Conservation (phyloP, 2,797 vertebrate species). For the Spinus olivaceus region DNA sequence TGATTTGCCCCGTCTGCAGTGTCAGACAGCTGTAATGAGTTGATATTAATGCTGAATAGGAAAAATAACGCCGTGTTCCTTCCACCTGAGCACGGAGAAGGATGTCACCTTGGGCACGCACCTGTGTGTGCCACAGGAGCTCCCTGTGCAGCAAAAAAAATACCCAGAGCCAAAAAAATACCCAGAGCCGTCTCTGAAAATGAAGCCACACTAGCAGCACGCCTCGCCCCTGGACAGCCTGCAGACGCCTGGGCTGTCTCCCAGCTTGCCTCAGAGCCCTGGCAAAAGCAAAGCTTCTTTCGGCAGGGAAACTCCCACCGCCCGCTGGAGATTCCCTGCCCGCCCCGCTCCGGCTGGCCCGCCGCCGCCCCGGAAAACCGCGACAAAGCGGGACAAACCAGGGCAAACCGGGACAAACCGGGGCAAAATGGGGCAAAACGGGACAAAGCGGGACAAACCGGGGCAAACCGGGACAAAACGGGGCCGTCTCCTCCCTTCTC, state of each 20-base stretch:
- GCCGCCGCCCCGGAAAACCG: background rate
- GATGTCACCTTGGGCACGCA: background rate
- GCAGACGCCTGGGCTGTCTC: background rate
- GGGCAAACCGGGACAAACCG: fast-evolving
- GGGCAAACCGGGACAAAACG: too few relatives aligned
- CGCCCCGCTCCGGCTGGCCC: background rate
- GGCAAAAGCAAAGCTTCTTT: background rate
- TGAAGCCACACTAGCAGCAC: fast-evolving
- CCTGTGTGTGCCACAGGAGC: background rate
- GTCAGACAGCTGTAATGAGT: slow-evolving; percentile 1
- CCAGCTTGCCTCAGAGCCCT: background rate
- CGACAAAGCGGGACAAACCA: too few relatives aligned
- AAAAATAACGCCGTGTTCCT: background rate
- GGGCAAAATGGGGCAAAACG: fast-evolving
- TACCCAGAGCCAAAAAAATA: background rate
- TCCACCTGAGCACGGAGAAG: background rate
- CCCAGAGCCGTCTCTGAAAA: background rate
- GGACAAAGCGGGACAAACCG: fast-evolving
- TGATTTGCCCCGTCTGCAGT: background rate
- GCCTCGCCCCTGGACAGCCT: background rate
- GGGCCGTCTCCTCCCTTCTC: too few relatives aligned
- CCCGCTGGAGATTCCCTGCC: fast-evolving
- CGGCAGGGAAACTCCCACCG: fast-evolving
- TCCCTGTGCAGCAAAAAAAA: background rate
- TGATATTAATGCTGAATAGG: background rate